A percentile compares a stretch with the other conserved stretches of the same genome.
These are phyloP conservation scores for Hypotaenidia okinawae DNA, from an alignment of 2,797 vertebrate genomes.

Conservation along the genomic window DNA sequence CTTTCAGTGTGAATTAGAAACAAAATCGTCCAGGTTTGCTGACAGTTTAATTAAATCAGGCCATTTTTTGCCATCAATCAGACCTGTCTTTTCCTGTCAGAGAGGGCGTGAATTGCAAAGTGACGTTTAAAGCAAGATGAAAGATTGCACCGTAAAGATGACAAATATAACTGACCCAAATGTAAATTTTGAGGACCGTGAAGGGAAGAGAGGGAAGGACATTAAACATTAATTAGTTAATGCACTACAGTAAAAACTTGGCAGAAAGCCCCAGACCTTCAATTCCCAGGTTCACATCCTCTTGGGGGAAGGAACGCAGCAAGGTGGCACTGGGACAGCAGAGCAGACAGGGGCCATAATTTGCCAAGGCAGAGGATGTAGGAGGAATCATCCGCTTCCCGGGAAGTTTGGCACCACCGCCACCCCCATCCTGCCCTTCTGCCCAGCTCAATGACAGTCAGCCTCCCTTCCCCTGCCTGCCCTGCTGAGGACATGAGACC, in stretches of 20 bases:
- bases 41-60: constrained; percentile 77
- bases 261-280: neutral
- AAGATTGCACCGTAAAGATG: constrained; percentile 34
- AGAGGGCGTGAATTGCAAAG: constrained; percentile 20
- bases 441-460: accelerated
- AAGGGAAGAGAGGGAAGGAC: constrained; percentile 27
- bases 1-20: constrained; percentile 60
- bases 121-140: constrained; percentile 24
- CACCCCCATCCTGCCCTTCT: neutral
- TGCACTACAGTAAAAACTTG: neutral
- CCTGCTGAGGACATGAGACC: neutral
- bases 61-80: constrained; percentile 63
- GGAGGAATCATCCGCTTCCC: neutral
- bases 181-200: constrained; percentile 23
- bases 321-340: neutral
- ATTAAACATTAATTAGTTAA: constrained; percentile 33
- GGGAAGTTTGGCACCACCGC: neutral
- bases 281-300: neutral
- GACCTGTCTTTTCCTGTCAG: constrained; percentile 15
- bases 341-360: neutral
- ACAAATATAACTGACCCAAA: constrained; percentile 59
- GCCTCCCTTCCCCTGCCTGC: neutral
- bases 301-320: neutral
- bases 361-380: neutral
- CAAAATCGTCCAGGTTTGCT: constrained; percentile 41